Conservation (phyloP, 2,797 vertebrate genomes). For the Fundulus diaphanus region DNA sequence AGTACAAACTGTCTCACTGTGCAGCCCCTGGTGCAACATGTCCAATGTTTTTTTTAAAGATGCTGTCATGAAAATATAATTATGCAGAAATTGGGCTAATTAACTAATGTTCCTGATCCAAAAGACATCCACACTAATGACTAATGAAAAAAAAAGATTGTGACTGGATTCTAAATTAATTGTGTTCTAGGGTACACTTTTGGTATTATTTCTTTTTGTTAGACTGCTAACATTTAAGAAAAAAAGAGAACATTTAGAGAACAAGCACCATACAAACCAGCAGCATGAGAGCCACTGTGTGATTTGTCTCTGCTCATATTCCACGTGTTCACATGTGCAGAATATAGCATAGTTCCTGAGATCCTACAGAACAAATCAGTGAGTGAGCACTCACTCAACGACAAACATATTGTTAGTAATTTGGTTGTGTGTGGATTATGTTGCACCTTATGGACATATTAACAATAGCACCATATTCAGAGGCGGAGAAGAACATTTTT, state of each 20-base stretch:
- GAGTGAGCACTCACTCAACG: background rate
- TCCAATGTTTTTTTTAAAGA: background rate
- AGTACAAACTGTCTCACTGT: too few relatives aligned
- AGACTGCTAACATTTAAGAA: background rate
- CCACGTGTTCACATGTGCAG: background rate
- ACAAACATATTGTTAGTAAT: background rate
- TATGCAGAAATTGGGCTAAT: background rate
- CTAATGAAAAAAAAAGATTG: background rate
- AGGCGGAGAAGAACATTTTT: conserved; percentile 22
- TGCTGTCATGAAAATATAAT: background rate
- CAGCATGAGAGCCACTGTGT: background rate
- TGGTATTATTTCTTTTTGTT: too few relatives aligned
- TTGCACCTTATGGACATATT: background rate
- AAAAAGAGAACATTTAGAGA: background rate
- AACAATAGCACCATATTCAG: background rate
- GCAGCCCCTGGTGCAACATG: background rate
- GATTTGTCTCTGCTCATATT: too few relatives aligned
- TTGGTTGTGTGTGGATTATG: too few relatives aligned
- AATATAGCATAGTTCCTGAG: background rate
- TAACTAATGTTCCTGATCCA: background rate
- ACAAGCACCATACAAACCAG: background rate
- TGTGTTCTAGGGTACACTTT: too few relatives aligned
- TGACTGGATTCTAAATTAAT: background rate
- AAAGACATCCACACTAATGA: background rate
- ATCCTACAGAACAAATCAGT: background rate